Evolutionary conservation across 2,797 vertebrate species (phyloP).

Genomic region (Arctocebus calabarensis): DNA sequence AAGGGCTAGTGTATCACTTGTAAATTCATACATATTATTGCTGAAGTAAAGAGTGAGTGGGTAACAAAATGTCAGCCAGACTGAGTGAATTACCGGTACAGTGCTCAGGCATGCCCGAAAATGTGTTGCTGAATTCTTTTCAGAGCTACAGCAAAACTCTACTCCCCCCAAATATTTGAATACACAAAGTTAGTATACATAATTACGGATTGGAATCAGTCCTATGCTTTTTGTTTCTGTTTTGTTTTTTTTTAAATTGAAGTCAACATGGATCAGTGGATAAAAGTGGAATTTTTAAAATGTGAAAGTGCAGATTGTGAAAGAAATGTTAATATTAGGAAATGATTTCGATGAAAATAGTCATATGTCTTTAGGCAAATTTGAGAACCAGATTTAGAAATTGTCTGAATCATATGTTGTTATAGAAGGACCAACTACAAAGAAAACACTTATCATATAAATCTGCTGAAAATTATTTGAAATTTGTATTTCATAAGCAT

Average conservation of each 20-base stretch:
- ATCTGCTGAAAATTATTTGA: constrained; percentile 33
- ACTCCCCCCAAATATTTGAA: constrained; percentile 39
- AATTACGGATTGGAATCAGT: constrained; percentile 29
- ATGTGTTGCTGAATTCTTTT: background rate
- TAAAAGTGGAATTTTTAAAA: constrained; percentile 54
- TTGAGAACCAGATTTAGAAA: constrained; percentile 41
- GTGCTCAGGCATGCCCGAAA: background rate
- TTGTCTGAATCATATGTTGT: constrained; percentile 13
- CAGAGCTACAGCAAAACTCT: background rate
- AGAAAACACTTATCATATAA: background rate
- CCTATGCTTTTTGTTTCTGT: background rate
- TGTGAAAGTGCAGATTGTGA: background rate
- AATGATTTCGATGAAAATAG: constrained; percentile 55
- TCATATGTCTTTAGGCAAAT: constrained; percentile 21
- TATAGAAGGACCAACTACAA: background rate
- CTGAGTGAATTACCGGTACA: background rate
- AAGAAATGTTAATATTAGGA: background rate
- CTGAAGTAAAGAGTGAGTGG: constrained; percentile 22
- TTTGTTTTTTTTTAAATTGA: constrained; percentile 20
- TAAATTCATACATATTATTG: constrained; percentile 1
- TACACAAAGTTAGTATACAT: background rate
- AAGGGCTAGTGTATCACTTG: background rate
- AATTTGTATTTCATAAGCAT: constrained; percentile 28
- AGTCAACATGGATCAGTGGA: background rate
- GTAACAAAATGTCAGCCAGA: background rate